A percentile compares a stretch with the other conserved stretches of the same genome.
phyloP scores from a whole-genome alignment of 2,888 invertebrate species.

The Carpatolechia fugitivella region DNA sequence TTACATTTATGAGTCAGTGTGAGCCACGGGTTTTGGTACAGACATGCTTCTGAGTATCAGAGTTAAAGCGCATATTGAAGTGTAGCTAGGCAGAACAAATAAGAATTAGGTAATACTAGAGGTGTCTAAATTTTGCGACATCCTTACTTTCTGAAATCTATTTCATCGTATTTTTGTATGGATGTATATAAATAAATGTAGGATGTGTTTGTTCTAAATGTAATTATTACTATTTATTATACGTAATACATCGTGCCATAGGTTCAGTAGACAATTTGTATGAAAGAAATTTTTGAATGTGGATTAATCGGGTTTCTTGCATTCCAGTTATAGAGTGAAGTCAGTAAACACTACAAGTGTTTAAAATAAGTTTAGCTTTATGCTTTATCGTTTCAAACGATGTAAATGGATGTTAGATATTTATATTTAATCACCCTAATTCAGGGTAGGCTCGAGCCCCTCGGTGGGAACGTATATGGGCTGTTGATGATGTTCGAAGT shows the following conservation, averaged over 20 bases:
- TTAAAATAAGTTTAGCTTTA: slow-evolving; percentile 13
- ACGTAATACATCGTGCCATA: neutral
- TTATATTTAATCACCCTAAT: too few relatives aligned
- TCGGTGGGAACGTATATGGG: too few relatives aligned
- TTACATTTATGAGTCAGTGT: too few relatives aligned
- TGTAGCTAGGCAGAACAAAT: too few relatives aligned
- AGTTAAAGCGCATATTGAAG: too few relatives aligned
- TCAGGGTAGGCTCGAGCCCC: too few relatives aligned
- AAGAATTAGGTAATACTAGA: too few relatives aligned
- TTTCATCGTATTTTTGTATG: slow-evolving; percentile 55
- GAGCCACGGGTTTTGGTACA: too few relatives aligned
- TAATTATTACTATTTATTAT: neutral
- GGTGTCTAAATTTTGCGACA: slow-evolving; percentile 1
- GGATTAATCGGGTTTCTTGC: slow-evolving; percentile 31
- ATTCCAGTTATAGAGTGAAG: slow-evolving; percentile 41
- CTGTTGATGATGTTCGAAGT: slow-evolving; percentile 1
- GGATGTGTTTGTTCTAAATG: slow-evolving; percentile 27
- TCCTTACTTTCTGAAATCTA: slow-evolving; percentile 29
- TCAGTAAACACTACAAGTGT: slow-evolving; percentile 28
- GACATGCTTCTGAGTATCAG: too few relatives aligned
- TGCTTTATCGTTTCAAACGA: slow-evolving; percentile 50
- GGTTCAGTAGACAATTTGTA: slow-evolving; percentile 4
- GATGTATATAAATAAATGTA: slow-evolving; percentile 36
- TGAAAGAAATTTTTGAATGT: neutral
- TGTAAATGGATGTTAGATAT: slow-evolving; percentile 26